Evolutionary conservation across 2,888 invertebrate species (phyloP), one percentile per base, ranked within the genome.

Genomic region (Syritta pipiens): DNA sequence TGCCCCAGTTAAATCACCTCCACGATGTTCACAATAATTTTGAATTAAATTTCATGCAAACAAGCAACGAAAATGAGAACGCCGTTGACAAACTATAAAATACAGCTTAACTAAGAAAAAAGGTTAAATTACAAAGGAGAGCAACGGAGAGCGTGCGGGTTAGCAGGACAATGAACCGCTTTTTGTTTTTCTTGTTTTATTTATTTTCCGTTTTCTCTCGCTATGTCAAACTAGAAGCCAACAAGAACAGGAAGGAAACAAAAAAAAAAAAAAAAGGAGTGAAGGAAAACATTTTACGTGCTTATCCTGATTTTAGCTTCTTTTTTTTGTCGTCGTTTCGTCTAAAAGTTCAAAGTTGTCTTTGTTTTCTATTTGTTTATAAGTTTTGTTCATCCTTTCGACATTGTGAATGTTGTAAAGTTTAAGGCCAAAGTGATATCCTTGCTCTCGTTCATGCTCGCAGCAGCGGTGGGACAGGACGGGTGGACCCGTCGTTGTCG

Each of bases 281-380:
- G 28, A 24, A 30, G 9, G 20, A 59, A 59, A 59, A 32, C 59
- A 59, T 59, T 59, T 30, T 46, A 46, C 53, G 53, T 62, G 62
- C 53, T 62, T 55, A 62, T 48, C 22, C 62, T 40, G 62, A 53
- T 48, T 48, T 62, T 42, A 32, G 44, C 24, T 69, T 26, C 9
- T 28, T 48, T 48, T 17, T 37, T 9, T 20, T 9, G 60, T 24
- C 42, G 44, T 71, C 53, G 35, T 53, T 51, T 26, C 22, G 51
- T 53, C 22, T 30, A 53, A 71, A n/a, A 71, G 46, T 71, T 59
- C 17, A 46, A 37, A 59, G 44, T 59, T 59, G 44, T 59, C 44
- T 32, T 59, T 59, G 26, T 59, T 71, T 62, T 62, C 53, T 62
- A 71, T 71, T 71, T 71, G 62, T 62, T 71, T 53, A 71, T 71